These are phyloP conservation scores for Aphelocoma californica DNA, from an alignment of 2,797 vertebrate species.

Conservation along the genomic window DNA sequence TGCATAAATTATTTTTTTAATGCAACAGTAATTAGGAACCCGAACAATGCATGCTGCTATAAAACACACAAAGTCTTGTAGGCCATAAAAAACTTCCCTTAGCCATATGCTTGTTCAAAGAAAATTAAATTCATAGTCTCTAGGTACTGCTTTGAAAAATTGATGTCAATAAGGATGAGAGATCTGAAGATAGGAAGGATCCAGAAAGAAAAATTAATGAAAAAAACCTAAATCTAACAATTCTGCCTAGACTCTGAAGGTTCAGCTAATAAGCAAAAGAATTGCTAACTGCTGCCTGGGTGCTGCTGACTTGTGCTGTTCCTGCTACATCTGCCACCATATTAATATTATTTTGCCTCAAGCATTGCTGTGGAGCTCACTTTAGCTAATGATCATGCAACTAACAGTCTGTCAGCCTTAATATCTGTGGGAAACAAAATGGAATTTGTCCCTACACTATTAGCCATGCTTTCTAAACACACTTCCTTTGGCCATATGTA, in stretches of 20 bases:
- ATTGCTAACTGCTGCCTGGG: not conserved
- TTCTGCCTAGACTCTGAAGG: not conserved
- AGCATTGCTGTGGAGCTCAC: slow-evolving; percentile 40
- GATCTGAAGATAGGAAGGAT: not conserved
- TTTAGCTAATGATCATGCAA: slow-evolving; percentile 61
- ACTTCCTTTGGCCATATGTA: slow-evolving; percentile 47
- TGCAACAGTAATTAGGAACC: not conserved
- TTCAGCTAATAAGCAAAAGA: slow-evolving; percentile 4
- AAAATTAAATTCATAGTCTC: not conserved
- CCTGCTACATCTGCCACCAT: slow-evolving; percentile 38
- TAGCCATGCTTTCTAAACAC: slow-evolving; percentile 55
- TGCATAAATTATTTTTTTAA: not conserved
- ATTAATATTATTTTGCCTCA: slow-evolving; percentile 50
- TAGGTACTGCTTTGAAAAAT: not conserved
- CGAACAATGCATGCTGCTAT: not conserved
- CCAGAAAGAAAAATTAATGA: not conserved
- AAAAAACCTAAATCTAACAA: not conserved
- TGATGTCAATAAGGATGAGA: not conserved
- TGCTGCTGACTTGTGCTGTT: slow-evolving; percentile 31
- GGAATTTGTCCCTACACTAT: slow-evolving; percentile 37
- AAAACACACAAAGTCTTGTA: not conserved
- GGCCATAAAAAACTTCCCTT: not conserved
- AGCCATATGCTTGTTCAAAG: not conserved
- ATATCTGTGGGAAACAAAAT: slow-evolving; percentile 23
- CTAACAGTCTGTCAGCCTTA: slow-evolving; percentile 46